phyloP scores from a whole-genome alignment of 37 sponge, comb jelly and placozoan genomes.

The Spongilla lacustris region DNA sequence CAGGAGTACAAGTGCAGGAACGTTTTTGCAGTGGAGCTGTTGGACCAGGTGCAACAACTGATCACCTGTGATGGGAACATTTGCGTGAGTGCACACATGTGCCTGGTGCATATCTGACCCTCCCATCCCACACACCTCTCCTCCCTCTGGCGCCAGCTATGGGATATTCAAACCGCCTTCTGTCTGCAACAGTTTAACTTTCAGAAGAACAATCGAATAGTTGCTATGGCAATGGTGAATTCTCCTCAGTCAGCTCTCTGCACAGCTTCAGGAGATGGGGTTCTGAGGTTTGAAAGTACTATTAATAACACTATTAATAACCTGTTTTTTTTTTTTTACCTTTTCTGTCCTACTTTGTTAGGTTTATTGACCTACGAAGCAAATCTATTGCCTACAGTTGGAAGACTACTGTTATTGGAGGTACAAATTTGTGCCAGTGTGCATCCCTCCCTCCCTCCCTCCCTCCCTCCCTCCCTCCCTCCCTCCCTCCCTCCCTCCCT shows the following conservation, averaged over 20 bases:
- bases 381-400: conserved; percentile 47
- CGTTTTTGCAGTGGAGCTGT: conserved; percentile 53
- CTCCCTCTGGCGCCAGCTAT: conserved; percentile 24
- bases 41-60: conserved; percentile 30
- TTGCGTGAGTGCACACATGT: conserved; percentile 67
- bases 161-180: conserved; percentile 79
- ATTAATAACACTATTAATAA: background rate
- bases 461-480: background rate
- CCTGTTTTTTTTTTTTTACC: background rate
- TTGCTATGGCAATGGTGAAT: conserved; percentile 44
- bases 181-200: conserved; percentile 60
- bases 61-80: conserved; percentile 75
- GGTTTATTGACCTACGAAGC: conserved; percentile 54
- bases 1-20: conserved; percentile 53
- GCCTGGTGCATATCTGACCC: background rate
- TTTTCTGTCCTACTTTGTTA: background rate
- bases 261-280: conserved; percentile 52
- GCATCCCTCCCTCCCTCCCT: background rate
- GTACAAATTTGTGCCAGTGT: background rate
- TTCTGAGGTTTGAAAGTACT: conserved; percentile 45
- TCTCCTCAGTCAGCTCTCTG: conserved; percentile 33
- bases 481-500: background rate
- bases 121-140: background rate
- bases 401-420: conserved; percentile 39
- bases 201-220: conserved; percentile 20